Evolutionary conservation across 2,888 invertebrate genomes (phyloP).

Genomic region (Terebella lapidaria): DNA sequence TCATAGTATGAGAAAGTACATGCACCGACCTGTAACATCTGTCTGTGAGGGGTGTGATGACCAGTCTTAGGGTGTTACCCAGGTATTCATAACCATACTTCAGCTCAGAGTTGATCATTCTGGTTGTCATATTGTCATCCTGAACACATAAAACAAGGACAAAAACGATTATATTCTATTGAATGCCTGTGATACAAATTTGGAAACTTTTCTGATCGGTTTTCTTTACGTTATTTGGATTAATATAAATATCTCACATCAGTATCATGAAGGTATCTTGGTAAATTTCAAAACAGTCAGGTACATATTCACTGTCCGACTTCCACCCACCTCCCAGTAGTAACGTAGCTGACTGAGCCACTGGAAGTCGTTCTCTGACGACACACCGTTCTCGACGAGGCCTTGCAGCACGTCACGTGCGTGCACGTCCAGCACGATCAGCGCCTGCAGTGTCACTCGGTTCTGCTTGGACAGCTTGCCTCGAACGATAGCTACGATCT

Average conservation of each 20-base stretch:
- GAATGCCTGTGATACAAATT: not conserved
- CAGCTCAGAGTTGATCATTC: constrained; percentile 56
- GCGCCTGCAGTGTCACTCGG: constrained; percentile 51
- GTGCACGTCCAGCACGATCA: constrained; percentile 70
- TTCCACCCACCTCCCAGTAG: constrained; percentile 55
- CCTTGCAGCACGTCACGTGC: constrained; percentile 52
- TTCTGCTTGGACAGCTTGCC: constrained; percentile 54
- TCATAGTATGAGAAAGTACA: no score
- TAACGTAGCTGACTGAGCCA: constrained; percentile 56
- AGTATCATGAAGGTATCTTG: no score
- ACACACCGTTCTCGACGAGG: constrained; percentile 40
- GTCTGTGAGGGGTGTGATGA: constrained; percentile 56
- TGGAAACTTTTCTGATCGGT: no score
- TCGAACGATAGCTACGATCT: constrained; percentile 71
- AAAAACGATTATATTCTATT: not conserved
- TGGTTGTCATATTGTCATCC: constrained; percentile 53
- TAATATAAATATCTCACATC: no score
- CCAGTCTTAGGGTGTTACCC: constrained; percentile 55
- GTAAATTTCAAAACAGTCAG: no score
- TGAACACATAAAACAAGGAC: constrained; percentile 21
- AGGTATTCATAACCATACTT: constrained; percentile 57
- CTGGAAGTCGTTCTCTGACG: constrained; percentile 52
- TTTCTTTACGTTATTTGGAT: no score
- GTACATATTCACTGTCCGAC: no score
- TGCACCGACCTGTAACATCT: constrained; percentile 56